Percentiles rank a stretch among this genome's conserved stretches.
phyloP scores from a whole-genome alignment of 2,113 vertebrate genomes.

The Erinaceus europaeus region DNA sequence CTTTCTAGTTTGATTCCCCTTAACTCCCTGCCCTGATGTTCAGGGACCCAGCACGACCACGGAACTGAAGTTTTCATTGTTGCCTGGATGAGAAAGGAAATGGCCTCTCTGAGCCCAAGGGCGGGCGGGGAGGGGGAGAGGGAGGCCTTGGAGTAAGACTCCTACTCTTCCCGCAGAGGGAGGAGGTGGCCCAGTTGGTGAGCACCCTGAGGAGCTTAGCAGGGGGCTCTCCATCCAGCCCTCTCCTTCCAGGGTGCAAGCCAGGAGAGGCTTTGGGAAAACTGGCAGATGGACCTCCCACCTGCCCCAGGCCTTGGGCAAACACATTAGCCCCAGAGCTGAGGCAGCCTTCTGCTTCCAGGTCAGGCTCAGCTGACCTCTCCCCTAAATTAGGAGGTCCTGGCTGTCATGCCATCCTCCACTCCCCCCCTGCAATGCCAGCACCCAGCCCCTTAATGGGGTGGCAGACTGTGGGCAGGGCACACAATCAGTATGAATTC shows the following conservation, averaged over 20 bases:
- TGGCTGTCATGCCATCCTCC: not conserved
- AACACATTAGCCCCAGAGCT: conserved; percentile 58
- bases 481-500: not conserved
- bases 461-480: fast-evolving
- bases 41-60: not conserved
- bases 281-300: conserved; percentile 43
- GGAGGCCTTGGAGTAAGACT: not conserved
- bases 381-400: not conserved
- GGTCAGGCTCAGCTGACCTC: conserved; percentile 18
- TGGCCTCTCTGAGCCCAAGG: not conserved
- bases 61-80: not conserved
- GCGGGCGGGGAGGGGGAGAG: not conserved
- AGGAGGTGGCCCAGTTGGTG: fast-evolving
- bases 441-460: not conserved
- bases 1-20: not conserved
- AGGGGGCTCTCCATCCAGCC: not conserved
- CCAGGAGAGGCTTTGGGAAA: not conserved
- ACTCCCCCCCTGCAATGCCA: not conserved
- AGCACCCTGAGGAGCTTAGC: not conserved
- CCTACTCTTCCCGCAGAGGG: not conserved
- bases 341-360: conserved; percentile 26
- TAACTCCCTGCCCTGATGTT: not conserved
- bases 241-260: not conserved
- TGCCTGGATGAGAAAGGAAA: not conserved
- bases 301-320: conserved; percentile 49